Conservation (phyloP, 2,113 vertebrate species). For the Hypanus sabinus region DNA sequence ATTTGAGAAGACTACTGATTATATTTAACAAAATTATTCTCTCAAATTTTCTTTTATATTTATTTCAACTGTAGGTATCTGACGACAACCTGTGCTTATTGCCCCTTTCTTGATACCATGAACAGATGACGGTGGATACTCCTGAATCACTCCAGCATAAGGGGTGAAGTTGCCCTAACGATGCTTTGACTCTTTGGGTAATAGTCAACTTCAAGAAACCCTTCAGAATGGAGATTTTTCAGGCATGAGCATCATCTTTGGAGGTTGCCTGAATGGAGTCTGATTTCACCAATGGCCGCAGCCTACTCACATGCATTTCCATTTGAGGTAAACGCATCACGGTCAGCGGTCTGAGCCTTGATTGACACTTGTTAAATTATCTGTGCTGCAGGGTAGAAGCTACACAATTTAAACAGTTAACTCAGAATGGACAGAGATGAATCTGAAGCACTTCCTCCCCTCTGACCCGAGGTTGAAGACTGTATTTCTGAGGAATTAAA, state of each 20-base stretch:
- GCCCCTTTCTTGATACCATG: neutral
- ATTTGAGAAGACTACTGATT: neutral
- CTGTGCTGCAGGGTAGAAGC: neutral
- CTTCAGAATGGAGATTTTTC: neutral
- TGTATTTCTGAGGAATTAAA: neutral
- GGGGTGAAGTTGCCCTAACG: neutral
- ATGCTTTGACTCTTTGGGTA: neutral
- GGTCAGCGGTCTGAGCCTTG: neutral
- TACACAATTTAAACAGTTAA: neutral
- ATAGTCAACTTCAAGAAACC: neutral
- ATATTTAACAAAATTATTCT: neutral
- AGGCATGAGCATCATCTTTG: neutral
- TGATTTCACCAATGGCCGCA: neutral
- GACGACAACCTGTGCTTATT: neutral
- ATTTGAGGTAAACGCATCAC: neutral
- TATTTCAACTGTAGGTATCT: neutral
- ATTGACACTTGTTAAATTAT: neutral
- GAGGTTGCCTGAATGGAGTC: neutral
- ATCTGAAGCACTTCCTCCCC: neutral
- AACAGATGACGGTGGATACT: neutral
- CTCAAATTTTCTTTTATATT: constrained; percentile 5
- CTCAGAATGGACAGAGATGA: neutral
- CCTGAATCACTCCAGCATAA: neutral
- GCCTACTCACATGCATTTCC: neutral
- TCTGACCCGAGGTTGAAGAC: neutral